phyloP scores from a whole-genome alignment of 2,797 vertebrate species.

The Sebastes umbrosus region DNA sequence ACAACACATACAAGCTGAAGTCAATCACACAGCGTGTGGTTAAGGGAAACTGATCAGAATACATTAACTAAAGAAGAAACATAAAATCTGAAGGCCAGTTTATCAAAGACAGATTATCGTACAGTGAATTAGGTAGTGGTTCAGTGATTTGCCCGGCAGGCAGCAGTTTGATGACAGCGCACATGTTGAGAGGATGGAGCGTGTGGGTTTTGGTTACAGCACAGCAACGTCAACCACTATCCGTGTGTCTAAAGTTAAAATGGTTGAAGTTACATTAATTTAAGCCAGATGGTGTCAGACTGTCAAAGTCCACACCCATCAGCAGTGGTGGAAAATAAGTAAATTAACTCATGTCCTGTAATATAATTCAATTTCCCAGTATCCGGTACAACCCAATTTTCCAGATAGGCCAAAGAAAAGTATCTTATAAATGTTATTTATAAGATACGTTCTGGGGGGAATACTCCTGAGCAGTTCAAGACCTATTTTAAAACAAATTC shows the following conservation, averaged over 20 bases:
- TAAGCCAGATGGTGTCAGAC: not conserved
- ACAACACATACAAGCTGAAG: constrained; percentile 33
- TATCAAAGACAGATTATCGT: not conserved
- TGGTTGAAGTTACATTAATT: not conserved
- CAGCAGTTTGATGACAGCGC: not conserved
- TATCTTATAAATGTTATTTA: no score
- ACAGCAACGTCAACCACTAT: not conserved
- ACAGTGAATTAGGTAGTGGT: not conserved
- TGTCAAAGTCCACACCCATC: not conserved
- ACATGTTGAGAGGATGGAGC: not conserved
- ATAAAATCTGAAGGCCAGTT: not conserved
- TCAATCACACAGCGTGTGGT: not conserved
- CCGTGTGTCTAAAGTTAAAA: not conserved
- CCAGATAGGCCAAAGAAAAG: not conserved
- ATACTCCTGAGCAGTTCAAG: no score
- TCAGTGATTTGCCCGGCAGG: not conserved
- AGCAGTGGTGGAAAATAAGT: not conserved
- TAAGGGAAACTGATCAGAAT: constrained; percentile 14
- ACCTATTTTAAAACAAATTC: no score
- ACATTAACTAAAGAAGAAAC: not conserved
- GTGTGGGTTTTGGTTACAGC: not conserved
- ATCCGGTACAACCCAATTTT: not conserved
- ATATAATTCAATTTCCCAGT: not conserved
- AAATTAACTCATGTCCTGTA: not conserved
- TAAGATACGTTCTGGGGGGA: no score